These are phyloP conservation scores for Mesoclemmys tuberculata DNA, from an alignment of 2,113 vertebrate species.

Conservation along the genomic window DNA sequence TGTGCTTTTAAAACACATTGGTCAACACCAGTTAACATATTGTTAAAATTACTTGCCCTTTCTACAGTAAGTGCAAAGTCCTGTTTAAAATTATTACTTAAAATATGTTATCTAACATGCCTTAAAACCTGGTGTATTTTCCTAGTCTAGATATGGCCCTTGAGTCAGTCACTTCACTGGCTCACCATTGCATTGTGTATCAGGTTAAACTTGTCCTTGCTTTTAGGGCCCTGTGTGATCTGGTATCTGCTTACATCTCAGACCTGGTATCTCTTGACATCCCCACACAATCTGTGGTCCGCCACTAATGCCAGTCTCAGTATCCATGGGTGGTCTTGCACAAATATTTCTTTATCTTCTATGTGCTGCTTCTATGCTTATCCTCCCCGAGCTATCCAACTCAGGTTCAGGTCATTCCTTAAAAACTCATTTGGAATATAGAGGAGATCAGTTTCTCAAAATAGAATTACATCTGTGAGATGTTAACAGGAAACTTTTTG, in stretches of 20 bases:
- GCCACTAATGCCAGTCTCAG: background rate
- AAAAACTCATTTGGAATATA: background rate
- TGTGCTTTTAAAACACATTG: background rate
- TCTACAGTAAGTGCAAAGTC: background rate
- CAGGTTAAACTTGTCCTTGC: background rate
- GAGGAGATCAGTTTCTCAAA: background rate
- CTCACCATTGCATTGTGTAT: background rate
- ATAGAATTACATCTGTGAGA: background rate
- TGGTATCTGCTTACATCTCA: background rate
- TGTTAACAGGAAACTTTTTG: background rate
- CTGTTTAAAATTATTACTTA: rapidly evolving
- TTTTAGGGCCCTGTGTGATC: background rate
- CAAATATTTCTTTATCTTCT: background rate
- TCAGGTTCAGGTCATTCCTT: background rate
- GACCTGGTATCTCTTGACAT: background rate
- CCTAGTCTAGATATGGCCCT: background rate
- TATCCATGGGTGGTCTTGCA: background rate
- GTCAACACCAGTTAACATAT: background rate
- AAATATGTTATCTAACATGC: background rate
- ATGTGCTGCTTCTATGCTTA: background rate
- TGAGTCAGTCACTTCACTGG: background rate
- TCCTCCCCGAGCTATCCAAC: background rate
- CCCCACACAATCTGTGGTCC: background rate
- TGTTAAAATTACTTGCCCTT: background rate
- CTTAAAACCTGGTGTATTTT: background rate